These are phyloP conservation scores for Drosophila yakuba DNA, from an alignment of 1,140 invertebrate species.

Conservation along the genomic window DNA sequence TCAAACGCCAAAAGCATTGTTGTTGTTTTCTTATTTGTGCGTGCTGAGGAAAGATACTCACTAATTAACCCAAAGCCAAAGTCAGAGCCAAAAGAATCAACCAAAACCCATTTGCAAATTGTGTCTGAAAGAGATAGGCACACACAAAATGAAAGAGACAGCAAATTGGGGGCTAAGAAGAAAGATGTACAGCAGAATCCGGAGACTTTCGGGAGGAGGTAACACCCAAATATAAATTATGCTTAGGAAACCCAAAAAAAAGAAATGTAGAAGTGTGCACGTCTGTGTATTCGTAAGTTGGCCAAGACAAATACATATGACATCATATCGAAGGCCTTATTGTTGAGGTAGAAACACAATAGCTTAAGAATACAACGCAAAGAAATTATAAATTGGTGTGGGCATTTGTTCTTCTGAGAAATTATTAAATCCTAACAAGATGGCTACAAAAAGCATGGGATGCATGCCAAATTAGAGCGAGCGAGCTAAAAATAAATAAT, in stretches of 20 bases:
- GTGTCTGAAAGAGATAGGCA: conserved; percentile 33
- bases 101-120: conserved; percentile 74
- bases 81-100: conserved; percentile 63
- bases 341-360: not conserved
- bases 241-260: conserved; percentile 69
- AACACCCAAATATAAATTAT: conserved; percentile 72
- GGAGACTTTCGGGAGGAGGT: conserved; percentile 28
- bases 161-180: not conserved
- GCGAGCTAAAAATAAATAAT: not conserved
- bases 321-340: conserved; percentile 53
- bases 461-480: not conserved
- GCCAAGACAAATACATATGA: conserved; percentile 51
- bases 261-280: conserved; percentile 1
- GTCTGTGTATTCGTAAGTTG: conserved; percentile 16
- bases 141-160: conserved; percentile 1
- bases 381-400: conserved; percentile 9
- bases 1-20: conserved; percentile 43
- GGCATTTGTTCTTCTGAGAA: conserved; percentile 10
- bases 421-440: conserved; percentile 2
- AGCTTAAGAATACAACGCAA: not conserved
- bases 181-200: conserved; percentile 9
- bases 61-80: conserved; percentile 74
- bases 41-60: conserved; percentile 77
- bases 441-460: not conserved
- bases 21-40: conserved; percentile 49